Evolutionary conservation across 2,113 vertebrate species (phyloP).

Genomic region (Stictonetta naevosa): DNA sequence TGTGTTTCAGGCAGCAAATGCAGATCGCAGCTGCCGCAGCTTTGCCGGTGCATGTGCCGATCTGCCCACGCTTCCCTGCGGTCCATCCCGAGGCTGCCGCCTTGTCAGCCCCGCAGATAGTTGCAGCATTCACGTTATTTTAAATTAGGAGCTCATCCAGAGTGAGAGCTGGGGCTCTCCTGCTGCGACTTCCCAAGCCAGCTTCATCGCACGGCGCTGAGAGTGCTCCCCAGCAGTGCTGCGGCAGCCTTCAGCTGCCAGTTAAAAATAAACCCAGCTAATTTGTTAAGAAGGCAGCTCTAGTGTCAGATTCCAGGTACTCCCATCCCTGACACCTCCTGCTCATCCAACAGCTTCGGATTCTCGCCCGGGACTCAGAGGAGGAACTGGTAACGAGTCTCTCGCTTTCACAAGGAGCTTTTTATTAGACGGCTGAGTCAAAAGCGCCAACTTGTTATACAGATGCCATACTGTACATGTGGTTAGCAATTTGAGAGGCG

Average conservation of each 20-base stretch:
- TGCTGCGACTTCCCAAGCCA: not conserved
- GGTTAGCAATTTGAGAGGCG: not conserved
- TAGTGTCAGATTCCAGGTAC: not conserved
- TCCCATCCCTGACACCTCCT: not conserved
- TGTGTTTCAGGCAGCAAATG: not conserved
- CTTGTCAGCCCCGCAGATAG: not conserved
- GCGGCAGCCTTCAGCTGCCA: not conserved
- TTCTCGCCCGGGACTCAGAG: not conserved
- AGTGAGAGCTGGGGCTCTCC: not conserved
- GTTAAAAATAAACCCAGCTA: not conserved
- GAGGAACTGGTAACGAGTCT: not conserved
- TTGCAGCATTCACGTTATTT: not conserved
- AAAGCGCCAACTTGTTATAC: accelerated
- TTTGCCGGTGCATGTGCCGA: too few species aligned
- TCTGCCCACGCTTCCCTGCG: not conserved
- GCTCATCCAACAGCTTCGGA: accelerated
- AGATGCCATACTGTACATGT: accelerated
- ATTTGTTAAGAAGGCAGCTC: not conserved
- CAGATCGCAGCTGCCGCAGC: not conserved
- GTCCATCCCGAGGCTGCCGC: not conserved
- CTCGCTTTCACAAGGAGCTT: not conserved
- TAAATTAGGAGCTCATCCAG: not conserved
- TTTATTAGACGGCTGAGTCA: not conserved
- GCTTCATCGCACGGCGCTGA: accelerated
- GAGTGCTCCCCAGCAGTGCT: not conserved